A percentile compares a stretch with the other conserved stretches of the same genome.
Conservation (phyloP, 2,113 vertebrate genomes). For the Ivindomyrus marchei region DNA sequence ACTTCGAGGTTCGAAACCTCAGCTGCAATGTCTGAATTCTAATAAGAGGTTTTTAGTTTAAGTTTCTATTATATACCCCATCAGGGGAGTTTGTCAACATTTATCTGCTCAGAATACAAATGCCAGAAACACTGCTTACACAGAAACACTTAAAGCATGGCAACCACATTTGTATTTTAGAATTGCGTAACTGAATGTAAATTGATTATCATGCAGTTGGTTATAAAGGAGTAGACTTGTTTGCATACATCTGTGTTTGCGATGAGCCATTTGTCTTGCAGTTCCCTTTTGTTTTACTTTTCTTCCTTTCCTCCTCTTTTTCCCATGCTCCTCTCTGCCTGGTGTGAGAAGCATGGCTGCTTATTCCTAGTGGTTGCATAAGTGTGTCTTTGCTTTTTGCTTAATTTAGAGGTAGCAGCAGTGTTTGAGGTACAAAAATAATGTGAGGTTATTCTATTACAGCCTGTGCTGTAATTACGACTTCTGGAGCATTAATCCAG, state of each 20-base stretch:
- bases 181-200: not conserved
- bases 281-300: not conserved
- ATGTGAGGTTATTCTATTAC: not conserved
- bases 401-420: not conserved
- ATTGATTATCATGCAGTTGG: not conserved
- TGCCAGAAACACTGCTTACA: too few species aligned
- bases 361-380: not conserved
- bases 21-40: conserved; percentile 68
- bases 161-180: too few species aligned
- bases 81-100: too few species aligned
- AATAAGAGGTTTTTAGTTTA: conserved; percentile 54
- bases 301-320: not conserved
- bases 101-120: too few species aligned
- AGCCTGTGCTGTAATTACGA: not conserved
- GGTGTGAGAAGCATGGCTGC: not conserved
- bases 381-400: not conserved
- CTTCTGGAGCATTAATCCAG: not conserved
- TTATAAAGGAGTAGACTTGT: not conserved
- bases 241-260: not conserved
- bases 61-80: conserved; percentile 48
- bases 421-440: not conserved
- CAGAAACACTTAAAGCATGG: too few species aligned
- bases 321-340: not conserved
- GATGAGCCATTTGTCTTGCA: not conserved
- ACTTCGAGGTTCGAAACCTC: conserved; percentile 50